phyloP scores from a whole-genome alignment of 2,797 vertebrate genomes.

The Selene dorsalis region DNA sequence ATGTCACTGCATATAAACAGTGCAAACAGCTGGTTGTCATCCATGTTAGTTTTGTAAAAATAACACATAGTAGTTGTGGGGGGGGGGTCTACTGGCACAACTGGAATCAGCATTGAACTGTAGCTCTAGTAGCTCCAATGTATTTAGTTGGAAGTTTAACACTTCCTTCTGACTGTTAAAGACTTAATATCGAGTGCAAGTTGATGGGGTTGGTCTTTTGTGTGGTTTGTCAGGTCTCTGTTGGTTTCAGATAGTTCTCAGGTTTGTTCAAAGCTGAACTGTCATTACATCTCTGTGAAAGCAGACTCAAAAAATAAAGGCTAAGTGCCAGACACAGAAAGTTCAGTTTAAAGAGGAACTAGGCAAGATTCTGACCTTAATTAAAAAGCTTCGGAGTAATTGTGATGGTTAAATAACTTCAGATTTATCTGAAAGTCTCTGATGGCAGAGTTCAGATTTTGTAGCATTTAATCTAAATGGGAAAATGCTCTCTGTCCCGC shows the following conservation, averaged over 20 bases:
- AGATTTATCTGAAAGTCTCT: slow-evolving; percentile 3
- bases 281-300: neutral
- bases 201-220: neutral
- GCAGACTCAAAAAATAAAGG: too few species aligned
- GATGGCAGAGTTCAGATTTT: slow-evolving; percentile 1
- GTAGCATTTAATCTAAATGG: slow-evolving; percentile 27
- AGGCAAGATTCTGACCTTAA: too few species aligned
- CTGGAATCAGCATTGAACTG: neutral
- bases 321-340: too few species aligned
- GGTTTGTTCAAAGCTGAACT: neutral
- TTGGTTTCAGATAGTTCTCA: neutral
- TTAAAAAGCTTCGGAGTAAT: too few species aligned
- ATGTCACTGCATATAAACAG: neutral
- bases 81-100: neutral
- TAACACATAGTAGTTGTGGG: too few species aligned
- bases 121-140: too few species aligned
- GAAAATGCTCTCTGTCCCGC: slow-evolving; percentile 10
- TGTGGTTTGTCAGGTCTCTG: neutral
- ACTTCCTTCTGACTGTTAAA: neutral
- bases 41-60: neutral
- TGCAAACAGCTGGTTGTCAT: neutral
- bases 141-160: too few species aligned
- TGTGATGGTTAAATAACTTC: too few species aligned
- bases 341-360: too few species aligned
- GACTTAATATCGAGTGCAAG: neutral